phyloP scores from a whole-genome alignment of 1,140 invertebrate species.

The Dendroctonus ponderosae region DNA sequence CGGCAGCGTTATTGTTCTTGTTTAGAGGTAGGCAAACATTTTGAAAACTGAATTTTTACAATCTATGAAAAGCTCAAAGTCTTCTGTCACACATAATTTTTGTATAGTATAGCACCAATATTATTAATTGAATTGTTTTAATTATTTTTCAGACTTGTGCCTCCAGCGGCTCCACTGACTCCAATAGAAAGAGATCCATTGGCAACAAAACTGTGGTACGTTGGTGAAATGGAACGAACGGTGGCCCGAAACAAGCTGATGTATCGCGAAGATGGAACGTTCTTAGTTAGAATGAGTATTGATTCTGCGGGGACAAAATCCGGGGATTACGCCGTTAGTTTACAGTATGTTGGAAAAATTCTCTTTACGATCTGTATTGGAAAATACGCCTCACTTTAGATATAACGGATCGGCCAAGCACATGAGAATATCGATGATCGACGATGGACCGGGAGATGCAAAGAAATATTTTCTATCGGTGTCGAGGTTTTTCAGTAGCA shows the following conservation, averaged over 20 bases:
- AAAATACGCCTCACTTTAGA: constrained; percentile 54
- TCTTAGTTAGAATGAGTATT: constrained; percentile 75
- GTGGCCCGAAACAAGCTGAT: constrained; percentile 76
- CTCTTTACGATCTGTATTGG: constrained; percentile 11
- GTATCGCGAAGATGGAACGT: constrained; percentile 80
- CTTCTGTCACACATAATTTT: no score
- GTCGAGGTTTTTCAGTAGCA: constrained; percentile 84
- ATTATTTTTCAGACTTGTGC: no score
- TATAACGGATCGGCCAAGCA: constrained; percentile 84
- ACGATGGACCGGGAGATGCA: constrained; percentile 38
- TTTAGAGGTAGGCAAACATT: no score
- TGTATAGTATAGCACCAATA: no score
- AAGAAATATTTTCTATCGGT: constrained; percentile 79
- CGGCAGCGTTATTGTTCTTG: no score
- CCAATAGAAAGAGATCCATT: constrained; percentile 31
- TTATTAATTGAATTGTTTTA: no score
- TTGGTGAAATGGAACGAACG: constrained; percentile 85
- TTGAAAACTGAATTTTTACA: no score
- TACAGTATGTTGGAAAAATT: constrained; percentile 68
- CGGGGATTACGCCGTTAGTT: constrained; percentile 75
- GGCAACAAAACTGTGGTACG: constrained; percentile 60
- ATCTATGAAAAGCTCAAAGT: no score
- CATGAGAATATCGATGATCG: constrained; percentile 79
- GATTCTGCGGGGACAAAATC: constrained; percentile 41
- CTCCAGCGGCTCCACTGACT: no score